Evolutionary conservation across 2,888 invertebrate genomes (phyloP).

Genomic region (Drosophila parthenogenetica): DNA sequence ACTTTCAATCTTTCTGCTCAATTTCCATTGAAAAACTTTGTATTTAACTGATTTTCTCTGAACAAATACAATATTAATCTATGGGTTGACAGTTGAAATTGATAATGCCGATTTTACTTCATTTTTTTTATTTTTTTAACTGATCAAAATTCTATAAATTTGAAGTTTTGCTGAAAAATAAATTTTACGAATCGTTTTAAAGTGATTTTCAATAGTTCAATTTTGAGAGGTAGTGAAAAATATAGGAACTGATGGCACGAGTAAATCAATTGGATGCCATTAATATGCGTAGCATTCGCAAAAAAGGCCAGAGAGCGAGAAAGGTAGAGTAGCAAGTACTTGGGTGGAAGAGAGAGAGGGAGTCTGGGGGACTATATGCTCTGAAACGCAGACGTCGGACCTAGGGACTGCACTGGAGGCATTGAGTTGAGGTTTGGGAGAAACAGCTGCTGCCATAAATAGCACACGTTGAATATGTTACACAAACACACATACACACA

Average conservation of each 20-base stretch:
- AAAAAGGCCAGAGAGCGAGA: constrained; percentile 6
- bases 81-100: background rate
- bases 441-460: constrained; percentile 72
- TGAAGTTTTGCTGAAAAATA: constrained; percentile 7
- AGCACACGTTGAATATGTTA: constrained; percentile 49
- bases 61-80: background rate
- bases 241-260: constrained; percentile 47
- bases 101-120: background rate
- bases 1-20: background rate
- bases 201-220: constrained; percentile 29
- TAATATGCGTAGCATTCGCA: constrained; percentile 64
- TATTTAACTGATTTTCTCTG: background rate
- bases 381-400: background rate
- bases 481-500: constrained; percentile 28
- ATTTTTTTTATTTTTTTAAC: too few relatives aligned
- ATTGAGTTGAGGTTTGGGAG: constrained; percentile 5
- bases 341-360: background rate
- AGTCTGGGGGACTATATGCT: background rate
- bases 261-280: constrained; percentile 76
- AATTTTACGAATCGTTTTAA: constrained; percentile 8
- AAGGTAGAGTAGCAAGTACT: background rate
- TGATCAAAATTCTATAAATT: constrained; percentile 10
- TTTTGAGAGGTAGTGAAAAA: constrained; percentile 25
- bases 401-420: background rate
- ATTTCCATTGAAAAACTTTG: background rate